Conservation (phyloP, 2,113 vertebrate genomes). For the Muntiacus muntjak region DNA sequence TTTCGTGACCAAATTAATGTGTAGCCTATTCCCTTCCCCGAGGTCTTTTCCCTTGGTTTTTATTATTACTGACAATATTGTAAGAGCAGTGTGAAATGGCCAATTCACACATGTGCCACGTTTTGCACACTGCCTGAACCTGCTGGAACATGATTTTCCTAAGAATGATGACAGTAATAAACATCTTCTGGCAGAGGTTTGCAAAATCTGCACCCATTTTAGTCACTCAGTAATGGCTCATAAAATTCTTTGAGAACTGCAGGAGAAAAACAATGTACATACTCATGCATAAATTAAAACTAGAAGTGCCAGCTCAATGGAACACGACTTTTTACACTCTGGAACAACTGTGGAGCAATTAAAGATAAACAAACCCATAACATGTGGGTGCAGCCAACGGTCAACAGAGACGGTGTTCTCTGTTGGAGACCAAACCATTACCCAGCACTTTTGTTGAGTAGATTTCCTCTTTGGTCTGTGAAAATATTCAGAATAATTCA, state of each 20-base stretch:
- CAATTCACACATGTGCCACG: constrained; percentile 80
- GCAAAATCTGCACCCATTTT: constrained; percentile 84
- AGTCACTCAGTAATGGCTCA: constrained; percentile 82
- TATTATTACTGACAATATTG: constrained; percentile 80
- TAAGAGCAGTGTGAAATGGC: constrained; percentile 80
- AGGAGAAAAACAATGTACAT: constrained; percentile 81
- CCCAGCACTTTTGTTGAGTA: constrained; percentile 10
- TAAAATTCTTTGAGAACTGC: constrained; percentile 83
- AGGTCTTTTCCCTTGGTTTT: constrained; percentile 72
- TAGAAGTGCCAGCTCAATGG: constrained; percentile 68
- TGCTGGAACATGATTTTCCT: constrained; percentile 84
- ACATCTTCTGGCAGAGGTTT: constrained; percentile 83
- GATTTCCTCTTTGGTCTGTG: background rate
- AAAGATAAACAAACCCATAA: constrained; percentile 50
- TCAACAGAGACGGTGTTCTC: constrained; percentile 50
- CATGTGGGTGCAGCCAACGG: constrained; percentile 36
- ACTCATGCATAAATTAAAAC: constrained; percentile 82
- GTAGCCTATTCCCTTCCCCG: constrained; percentile 64
- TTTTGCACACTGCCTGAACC: constrained; percentile 80
- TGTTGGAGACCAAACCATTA: constrained; percentile 44
- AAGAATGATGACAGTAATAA: constrained; percentile 86
- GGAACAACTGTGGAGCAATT: constrained; percentile 27
- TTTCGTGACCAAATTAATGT: constrained; percentile 75
- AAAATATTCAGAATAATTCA: constrained; percentile 28
- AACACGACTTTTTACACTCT: constrained; percentile 61